phyloP scores from a whole-genome alignment of 1,140 invertebrate genomes.

The Trinorchestia longiramus region DNA sequence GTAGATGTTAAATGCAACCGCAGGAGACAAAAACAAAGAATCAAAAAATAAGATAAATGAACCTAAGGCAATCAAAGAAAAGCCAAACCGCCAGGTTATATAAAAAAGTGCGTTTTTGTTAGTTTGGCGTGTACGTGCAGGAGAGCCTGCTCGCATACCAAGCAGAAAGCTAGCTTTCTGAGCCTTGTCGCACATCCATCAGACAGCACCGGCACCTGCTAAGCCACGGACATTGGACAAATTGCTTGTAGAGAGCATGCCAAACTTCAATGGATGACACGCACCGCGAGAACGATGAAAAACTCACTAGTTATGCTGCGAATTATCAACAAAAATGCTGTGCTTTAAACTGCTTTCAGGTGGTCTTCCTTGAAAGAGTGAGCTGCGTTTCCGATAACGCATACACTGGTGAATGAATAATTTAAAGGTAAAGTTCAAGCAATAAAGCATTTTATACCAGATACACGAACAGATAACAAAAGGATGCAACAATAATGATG shows the following conservation, averaged over 20 bases:
- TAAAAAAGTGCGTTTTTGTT: neutral
- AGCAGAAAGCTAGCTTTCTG: neutral
- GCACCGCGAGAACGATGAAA: neutral
- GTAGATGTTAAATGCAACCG: too few species aligned
- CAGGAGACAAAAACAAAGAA: too few species aligned
- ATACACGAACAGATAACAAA: neutral
- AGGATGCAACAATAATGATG: neutral
- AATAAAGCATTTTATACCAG: neutral
- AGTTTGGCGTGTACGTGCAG: neutral
- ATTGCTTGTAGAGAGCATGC: conserved; percentile 1
- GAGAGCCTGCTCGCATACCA: neutral
- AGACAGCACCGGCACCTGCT: conserved; percentile 11
- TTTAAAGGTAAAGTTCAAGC: neutral
- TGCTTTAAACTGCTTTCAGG: neutral
- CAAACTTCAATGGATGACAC: neutral
- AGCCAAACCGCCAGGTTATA: too few species aligned
- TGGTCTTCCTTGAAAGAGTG: neutral
- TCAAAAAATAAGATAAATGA: too few species aligned
- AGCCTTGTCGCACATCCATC: neutral
- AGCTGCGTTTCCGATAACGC: neutral
- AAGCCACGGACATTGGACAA: neutral
- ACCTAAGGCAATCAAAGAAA: too few species aligned
- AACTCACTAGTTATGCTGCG: neutral
- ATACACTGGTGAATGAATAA: neutral
- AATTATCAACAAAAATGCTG: neutral